These are phyloP conservation scores for Hephaestus fuliginosus DNA, from an alignment of 2,797 vertebrate genomes.

Conservation along the genomic window DNA sequence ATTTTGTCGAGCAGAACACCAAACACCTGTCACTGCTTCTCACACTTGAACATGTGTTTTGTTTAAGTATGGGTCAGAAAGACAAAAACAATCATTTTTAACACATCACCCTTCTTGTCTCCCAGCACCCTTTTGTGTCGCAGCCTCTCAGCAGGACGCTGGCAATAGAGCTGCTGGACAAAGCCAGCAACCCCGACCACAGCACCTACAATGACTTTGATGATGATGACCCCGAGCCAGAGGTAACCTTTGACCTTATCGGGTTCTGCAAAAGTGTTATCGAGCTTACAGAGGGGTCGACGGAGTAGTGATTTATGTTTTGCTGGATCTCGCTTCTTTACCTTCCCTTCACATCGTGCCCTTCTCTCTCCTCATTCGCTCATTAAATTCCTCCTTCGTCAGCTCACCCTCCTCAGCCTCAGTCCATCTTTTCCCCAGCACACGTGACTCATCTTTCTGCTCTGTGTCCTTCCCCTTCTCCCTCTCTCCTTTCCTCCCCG, in stretches of 20 bases:
- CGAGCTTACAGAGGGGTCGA: background rate
- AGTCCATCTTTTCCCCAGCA: conserved; percentile 12
- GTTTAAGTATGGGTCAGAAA: background rate
- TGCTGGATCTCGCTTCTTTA: conserved; percentile 27
- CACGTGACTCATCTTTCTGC: conserved; percentile 63
- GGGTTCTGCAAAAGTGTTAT: conserved; percentile 5
- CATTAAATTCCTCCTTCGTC: conserved; percentile 14
- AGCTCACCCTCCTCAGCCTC: conserved; percentile 24
- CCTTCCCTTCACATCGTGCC: conserved; percentile 32
- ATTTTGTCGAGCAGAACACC: background rate
- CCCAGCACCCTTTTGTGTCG: conserved; percentile 96
- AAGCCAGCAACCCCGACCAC: conserved; percentile 98
- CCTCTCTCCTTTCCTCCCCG: conserved; percentile 11
- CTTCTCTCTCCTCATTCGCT: conserved; percentile 36
- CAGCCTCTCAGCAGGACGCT: conserved; percentile 96
- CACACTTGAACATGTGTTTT: background rate
- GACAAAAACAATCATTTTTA: background rate
- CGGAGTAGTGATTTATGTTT: conserved; percentile 36
- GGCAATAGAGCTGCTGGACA: conserved; percentile 97
- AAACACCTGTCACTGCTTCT: background rate
- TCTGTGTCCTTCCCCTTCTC: conserved; percentile 29
- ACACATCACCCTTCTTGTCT: conserved; percentile 5
- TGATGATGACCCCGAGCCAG: conserved; percentile 93
- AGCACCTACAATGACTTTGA: conserved; percentile 94
- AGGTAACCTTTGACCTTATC: conserved; percentile 82